Evolutionary conservation across 1,140 invertebrate species (phyloP), one percentile per base, ranked within the genome.

Genomic region (Bombus fervidus): DNA sequence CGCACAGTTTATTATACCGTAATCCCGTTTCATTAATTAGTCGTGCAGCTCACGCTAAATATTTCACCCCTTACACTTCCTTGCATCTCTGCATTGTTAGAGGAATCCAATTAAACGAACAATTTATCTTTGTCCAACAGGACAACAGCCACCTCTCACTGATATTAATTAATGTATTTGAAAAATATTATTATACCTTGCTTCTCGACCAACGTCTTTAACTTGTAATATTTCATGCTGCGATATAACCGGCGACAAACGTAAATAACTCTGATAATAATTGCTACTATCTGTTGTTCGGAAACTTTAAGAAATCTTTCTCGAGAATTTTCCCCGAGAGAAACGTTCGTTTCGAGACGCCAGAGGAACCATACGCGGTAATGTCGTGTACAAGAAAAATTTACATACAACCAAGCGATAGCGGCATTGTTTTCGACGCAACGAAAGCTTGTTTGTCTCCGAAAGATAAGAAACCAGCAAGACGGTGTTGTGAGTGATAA

Each of bases 91-190:
- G 47, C 39, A 71, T 69, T 69, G 75, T 78, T 43, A 59, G 6
- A 10, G 37, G 39, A 43, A 79, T 84, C 82, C 82, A 84, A 84
- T 79, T 84, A 84, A 84, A 79, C 47, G 75, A 79, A 71, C 82
- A 53, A 84, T 84, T 84, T 78, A 71, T 79, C 82, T 59, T 71
- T 69, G 82, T 84, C 76, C 82, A 13, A 59, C n/a, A 22, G 22
- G 37, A 68, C 53, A 84, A 84, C 66, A 41, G 22, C 13, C 1
- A 69, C 53, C 37, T 53, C 13, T 18, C 5, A 15, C 22, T n/a
- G 28, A 39, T 47, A 64, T 47, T 68, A 47, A 71, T 79, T 84
- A 79, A 79, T 71, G 79, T 72, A 59, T 59, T 37, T 71, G 37
- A 43, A 68, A 84, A 79, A 79, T 71, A 59, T 37, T 53, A 43